These are phyloP conservation scores for Leptura quadrifasciata DNA, from an alignment of 2,888 invertebrate genomes.

Conservation along the genomic window DNA sequence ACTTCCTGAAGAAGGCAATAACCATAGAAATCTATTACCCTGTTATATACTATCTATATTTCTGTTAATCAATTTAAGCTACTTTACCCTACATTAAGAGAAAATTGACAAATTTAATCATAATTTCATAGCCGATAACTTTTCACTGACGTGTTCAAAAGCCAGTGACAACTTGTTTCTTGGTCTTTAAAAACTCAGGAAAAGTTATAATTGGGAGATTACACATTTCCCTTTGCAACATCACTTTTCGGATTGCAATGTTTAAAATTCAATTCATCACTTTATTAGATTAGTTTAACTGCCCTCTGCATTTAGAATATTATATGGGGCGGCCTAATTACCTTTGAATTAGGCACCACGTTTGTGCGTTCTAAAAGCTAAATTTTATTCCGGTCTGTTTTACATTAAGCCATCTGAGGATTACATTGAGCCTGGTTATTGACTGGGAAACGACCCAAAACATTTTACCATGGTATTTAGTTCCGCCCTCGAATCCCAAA, in stretches of 20 bases:
- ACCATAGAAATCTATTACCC: no score
- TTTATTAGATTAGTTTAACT: neutral
- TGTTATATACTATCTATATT: no score
- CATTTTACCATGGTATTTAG: slow-evolving; percentile 22
- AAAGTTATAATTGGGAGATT: neutral
- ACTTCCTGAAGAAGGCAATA: no score
- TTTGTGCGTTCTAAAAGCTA: neutral
- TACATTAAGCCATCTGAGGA: neutral
- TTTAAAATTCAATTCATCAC: neutral
- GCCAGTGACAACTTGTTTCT: neutral
- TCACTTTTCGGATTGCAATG: neutral
- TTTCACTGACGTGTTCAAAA: neutral
- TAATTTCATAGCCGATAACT: neutral
- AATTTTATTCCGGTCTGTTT: neutral
- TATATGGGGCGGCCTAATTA: neutral
- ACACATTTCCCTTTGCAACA: neutral
- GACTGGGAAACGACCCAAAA: slow-evolving; percentile 8
- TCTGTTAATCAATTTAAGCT: no score
- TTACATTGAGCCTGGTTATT: neutral
- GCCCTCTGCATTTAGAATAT: neutral
- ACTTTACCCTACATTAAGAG: no score
- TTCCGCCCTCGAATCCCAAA: slow-evolving; percentile 20
- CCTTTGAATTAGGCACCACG: neutral
- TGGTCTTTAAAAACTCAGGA: neutral
- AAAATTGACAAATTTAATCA: no score